These are phyloP conservation scores for Drosophila nigricruria DNA, from an alignment of 2,888 invertebrate species.

Conservation along the genomic window DNA sequence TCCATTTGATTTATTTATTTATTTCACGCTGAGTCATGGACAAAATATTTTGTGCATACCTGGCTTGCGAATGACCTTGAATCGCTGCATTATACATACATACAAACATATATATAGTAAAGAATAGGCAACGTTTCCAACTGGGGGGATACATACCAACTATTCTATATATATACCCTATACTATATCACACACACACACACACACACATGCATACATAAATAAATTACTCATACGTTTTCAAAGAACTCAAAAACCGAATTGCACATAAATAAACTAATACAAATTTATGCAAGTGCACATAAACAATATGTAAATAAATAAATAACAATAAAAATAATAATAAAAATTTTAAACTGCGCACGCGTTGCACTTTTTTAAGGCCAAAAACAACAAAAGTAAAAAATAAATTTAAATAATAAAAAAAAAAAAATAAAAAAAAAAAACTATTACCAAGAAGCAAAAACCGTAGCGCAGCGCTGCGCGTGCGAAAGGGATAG, in stretches of 20 bases:
- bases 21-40: conserved; percentile 38
- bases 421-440: conserved; percentile 9
- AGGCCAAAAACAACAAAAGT: conserved; percentile 34
- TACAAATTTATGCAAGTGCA: conserved; percentile 13
- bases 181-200: neutral
- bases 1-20: neutral
- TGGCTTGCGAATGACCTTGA: conserved; percentile 56
- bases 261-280: conserved; percentile 9
- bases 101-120: neutral
- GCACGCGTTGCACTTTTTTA: conserved; percentile 62
- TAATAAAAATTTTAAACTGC: conserved; percentile 43
- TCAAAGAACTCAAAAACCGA: conserved; percentile 40
- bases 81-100: conserved; percentile 23
- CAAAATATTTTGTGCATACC: conserved; percentile 13
- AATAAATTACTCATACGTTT: conserved; percentile 47
- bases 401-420: conserved; percentile 1
- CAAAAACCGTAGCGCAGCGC: conserved; percentile 39
- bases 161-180: neutral
- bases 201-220: conserved; percentile 3
- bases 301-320: conserved; percentile 13
- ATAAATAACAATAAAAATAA: conserved; percentile 36
- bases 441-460: conserved; percentile 41
- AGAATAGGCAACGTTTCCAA: conserved; percentile 9
- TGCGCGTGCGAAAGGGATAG: conserved; percentile 70
- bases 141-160: conserved; percentile 15